Percentiles rank a stretch among this genome's conserved stretches.
Evolutionary conservation across 2,797 vertebrate genomes (phyloP).

Genomic region (Lepilemur ruficaudatus): DNA sequence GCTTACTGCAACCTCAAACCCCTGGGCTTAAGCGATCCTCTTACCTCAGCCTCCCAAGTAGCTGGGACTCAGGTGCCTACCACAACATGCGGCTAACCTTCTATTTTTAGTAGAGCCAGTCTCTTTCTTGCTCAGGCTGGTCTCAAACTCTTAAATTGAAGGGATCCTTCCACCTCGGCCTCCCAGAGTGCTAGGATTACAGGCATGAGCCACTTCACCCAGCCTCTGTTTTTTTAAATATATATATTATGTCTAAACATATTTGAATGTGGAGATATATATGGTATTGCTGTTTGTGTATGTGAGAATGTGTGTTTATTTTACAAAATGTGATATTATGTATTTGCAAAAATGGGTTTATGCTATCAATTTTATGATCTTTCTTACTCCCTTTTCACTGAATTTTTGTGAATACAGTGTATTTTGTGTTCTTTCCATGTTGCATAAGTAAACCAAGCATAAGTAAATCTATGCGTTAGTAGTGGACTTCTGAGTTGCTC

Average conservation of each 20-base stretch:
- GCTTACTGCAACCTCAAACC: too few relatives aligned
- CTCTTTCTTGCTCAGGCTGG: too few relatives aligned
- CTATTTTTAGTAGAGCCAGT: too few relatives aligned
- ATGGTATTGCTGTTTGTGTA: neutral
- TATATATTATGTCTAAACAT: neutral
- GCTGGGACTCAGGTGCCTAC: too few relatives aligned
- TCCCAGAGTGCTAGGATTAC: too few relatives aligned
- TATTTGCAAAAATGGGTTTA: neutral
- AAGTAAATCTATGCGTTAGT: neutral
- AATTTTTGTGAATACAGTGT: neutral
- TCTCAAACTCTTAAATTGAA: too few relatives aligned
- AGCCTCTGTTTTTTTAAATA: neutral
- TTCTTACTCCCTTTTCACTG: neutral
- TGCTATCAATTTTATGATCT: neutral
- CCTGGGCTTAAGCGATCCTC: too few relatives aligned
- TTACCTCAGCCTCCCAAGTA: too few relatives aligned
- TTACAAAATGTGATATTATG: neutral
- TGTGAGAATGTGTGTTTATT: neutral
- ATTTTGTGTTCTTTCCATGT: neutral
- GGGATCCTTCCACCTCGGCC: too few relatives aligned
- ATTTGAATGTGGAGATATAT: neutral
- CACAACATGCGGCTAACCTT: too few relatives aligned
- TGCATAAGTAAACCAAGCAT: neutral
- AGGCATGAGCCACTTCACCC: too few relatives aligned
- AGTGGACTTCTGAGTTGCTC: neutral